Evolutionary conservation across 2,888 invertebrate species (phyloP).

Genomic region (Drosophila nigricruria): DNA sequence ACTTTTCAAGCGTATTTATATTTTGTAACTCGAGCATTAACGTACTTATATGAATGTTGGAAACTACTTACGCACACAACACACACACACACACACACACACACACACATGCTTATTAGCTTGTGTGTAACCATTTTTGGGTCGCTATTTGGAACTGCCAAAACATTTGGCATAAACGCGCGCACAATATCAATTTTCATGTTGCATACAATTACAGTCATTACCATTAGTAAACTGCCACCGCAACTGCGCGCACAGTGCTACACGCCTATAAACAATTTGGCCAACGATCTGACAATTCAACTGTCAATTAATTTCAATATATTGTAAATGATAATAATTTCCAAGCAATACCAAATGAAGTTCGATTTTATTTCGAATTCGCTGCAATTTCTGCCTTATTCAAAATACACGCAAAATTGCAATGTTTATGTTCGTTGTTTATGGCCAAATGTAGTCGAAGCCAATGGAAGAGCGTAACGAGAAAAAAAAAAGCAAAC

Average conservation of each 20-base stretch:
- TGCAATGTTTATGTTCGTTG: constrained; percentile 78
- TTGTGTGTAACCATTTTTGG: constrained; percentile 59
- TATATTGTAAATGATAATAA: constrained; percentile 82
- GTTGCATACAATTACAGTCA: constrained; percentile 80
- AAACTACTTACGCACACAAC: constrained; percentile 6
- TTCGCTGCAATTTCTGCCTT: constrained; percentile 23
- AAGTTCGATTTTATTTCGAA: constrained; percentile 9
- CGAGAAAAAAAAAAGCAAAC: constrained; percentile 40
- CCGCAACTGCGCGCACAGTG: constrained; percentile 40
- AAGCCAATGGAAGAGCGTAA: constrained; percentile 26
- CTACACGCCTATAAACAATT: constrained; percentile 66
- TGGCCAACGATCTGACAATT: constrained; percentile 79
- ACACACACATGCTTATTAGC: constrained; percentile 13
- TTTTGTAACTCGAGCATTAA: background rate
- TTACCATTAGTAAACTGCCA: constrained; percentile 81
- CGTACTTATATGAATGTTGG: background rate
- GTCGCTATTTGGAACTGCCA: constrained; percentile 63
- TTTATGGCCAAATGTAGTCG: constrained; percentile 76
- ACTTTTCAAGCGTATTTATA: background rate
- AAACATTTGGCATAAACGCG: constrained; percentile 76
- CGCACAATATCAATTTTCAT: constrained; percentile 79
- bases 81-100: background rate
- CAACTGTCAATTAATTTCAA: constrained; percentile 80
- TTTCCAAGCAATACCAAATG: constrained; percentile 53
- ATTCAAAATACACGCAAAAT: constrained; percentile 65